A percentile compares a stretch with the other conserved stretches of the same genome.
Conservation (phyloP, 2,113 vertebrate genomes). For the Bufo gargarizans region DNA sequence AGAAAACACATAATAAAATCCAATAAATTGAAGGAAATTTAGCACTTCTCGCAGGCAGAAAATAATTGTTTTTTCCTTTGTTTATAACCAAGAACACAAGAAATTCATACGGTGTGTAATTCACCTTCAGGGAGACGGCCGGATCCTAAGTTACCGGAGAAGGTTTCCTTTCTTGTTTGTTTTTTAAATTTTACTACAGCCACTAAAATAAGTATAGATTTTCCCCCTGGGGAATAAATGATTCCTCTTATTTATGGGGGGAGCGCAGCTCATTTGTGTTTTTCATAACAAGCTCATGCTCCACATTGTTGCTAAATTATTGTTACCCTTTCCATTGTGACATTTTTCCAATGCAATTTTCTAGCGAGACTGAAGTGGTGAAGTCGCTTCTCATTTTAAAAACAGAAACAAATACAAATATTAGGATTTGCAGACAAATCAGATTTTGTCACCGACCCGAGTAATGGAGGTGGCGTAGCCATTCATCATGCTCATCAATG, state of each 20-base stretch:
- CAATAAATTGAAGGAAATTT: conserved; percentile 26
- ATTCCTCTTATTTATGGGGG: conserved; percentile 38
- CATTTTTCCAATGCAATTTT: conserved; percentile 53
- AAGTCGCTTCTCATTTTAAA: background rate
- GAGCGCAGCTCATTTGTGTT: conserved; percentile 41
- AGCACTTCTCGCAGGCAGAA: background rate
- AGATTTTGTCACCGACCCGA: background rate
- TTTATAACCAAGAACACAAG: conserved; percentile 14
- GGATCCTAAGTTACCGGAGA: background rate
- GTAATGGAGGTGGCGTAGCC: background rate
- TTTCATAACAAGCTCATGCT: conserved; percentile 29
- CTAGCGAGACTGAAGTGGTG: background rate
- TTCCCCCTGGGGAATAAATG: conserved; percentile 16
- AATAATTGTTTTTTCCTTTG: conserved; percentile 40
- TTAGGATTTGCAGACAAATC: background rate
- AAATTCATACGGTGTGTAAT: conserved; percentile 14
- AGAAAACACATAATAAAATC: conserved; percentile 2
- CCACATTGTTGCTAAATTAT: conserved; percentile 44
- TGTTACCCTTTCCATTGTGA: conserved; percentile 34
- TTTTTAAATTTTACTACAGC: conserved; percentile 31
- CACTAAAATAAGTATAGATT: conserved; percentile 30
- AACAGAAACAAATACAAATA: background rate
- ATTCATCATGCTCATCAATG: background rate
- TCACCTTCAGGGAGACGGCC: conserved; percentile 11
- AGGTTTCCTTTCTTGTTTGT: conserved; percentile 21